Conservation (phyloP, 2,797 vertebrate genomes). For the Tokudaia tokunoshimensis region DNA sequence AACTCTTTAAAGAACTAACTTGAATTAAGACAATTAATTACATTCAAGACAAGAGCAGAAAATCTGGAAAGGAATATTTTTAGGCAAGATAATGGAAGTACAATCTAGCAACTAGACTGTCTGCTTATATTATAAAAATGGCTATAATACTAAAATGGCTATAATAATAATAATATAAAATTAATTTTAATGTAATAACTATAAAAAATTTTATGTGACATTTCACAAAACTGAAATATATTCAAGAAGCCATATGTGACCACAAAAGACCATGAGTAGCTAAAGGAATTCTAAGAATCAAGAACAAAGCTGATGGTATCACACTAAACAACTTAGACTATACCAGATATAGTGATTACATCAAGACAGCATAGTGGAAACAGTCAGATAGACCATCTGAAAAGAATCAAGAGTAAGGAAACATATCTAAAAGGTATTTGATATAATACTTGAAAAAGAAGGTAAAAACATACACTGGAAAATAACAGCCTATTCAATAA, state of each 20-base stretch:
- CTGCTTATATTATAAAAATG: not conserved
- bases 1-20: not conserved
- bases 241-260: not conserved
- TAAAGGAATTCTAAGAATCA: not conserved
- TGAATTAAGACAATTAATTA: not conserved
- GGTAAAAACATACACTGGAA: not conserved
- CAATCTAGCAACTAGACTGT: too few species aligned
- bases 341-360: not conserved
- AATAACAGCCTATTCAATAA: not conserved
- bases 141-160: not conserved
- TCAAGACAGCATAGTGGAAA: not conserved
- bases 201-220: not conserved
- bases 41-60: not conserved
- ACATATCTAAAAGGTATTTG: not conserved
- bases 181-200: not conserved
- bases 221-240: not conserved
- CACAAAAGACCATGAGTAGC: not conserved
- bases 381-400: not conserved
- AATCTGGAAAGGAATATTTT: not conserved
- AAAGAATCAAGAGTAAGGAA: not conserved
- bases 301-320: not conserved
- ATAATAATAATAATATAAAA: not conserved
- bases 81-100: not conserved
- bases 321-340: not conserved
- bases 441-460: not conserved